Evolutionary conservation across 2,113 vertebrate genomes (phyloP).

Genomic region (Oenanthe melanoleuca): DNA sequence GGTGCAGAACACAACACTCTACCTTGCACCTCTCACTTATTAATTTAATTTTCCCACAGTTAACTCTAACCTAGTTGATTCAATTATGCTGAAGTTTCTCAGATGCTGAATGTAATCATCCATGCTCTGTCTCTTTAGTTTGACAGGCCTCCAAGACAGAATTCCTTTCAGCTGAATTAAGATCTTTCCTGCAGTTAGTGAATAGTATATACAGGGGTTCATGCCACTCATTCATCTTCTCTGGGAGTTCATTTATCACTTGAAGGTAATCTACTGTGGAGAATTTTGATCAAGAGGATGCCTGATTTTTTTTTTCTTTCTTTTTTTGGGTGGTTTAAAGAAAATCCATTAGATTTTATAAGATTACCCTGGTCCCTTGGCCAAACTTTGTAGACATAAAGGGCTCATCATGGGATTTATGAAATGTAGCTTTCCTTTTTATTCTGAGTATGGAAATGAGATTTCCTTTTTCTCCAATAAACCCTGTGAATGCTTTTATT

Average conservation of each 20-base stretch:
- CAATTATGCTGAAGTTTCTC: conserved; percentile 13
- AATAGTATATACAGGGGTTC: conserved; percentile 22
- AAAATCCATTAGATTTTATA: background rate
- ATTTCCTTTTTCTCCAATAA: background rate
- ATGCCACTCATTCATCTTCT: conserved; percentile 59
- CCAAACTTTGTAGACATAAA: background rate
- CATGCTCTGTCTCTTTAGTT: conserved; percentile 34
- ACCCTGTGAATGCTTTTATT: background rate
- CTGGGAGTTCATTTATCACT: conserved; percentile 57
- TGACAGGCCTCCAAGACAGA: conserved; percentile 23
- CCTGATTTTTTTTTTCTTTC: background rate
- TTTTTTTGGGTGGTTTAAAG: background rate
- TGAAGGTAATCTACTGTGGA: conserved; percentile 55
- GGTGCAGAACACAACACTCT: background rate
- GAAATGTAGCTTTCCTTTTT: conserved; percentile 11
- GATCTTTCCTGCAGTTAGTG: conserved; percentile 49
- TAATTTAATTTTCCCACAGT: background rate
- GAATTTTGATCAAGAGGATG: conserved; percentile 49
- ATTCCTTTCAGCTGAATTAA: conserved; percentile 53
- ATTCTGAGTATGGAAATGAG: background rate
- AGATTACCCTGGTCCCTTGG: background rate
- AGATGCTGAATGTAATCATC: conserved; percentile 37
- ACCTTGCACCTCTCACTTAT: background rate
- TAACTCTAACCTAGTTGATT: conserved; percentile 1
- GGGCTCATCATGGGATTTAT: background rate